Base-by-base conservation (phyloP, 1,140 invertebrate species). In the Drosophila navojoa region DNA sequence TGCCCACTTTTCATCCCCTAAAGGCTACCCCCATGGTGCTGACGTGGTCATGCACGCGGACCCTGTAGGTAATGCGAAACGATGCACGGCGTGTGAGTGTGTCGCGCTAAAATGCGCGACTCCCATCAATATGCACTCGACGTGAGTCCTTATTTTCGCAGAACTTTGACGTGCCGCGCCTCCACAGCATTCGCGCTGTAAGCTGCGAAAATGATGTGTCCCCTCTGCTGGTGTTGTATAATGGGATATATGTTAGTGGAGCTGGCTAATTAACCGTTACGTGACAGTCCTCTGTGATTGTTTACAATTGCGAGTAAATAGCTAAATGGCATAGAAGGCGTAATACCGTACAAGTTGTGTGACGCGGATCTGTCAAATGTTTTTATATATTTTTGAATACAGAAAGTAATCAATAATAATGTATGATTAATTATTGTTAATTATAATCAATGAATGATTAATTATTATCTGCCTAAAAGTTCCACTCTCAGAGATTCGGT, bases 1-100 rank as follows among this genome's bases (percentile, higher is more conserved):
- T 25, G 38, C 52, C 57, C 61, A 15, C 49, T 47, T 70, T 62
- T 55, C 67, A 70, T 54, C 67, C 67, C 67, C 49, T 52, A 53
- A 13, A 50, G 47, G 13, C 22, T 27, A 13, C 22, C 11, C 25
- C 22, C 2, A 15, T 42, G 22, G 7, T 3, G 25, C 10, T 16
- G 49, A 25, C 49, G 67, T 27, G 66, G 61, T 13, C 29, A 60
- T 47, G 40, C 27, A 44, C 50, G 58, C 50, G 67, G 29, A 35
- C 42, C 13, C 40, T 27, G 49, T 16, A 54, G 58, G 58, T 44
- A 15, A 38, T 47, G 35, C 35, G 35, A 47, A 11, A 16, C 32
- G 54, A 49, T 59, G 64, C 19, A 11, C 45, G 25, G 22, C 7
- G 27, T 40, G 10, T 22, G 5, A 11, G 25, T 47, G 42, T 5